phyloP scores from a whole-genome alignment of 2,888 invertebrate genomes.

The Tiliacea aurago region DNA sequence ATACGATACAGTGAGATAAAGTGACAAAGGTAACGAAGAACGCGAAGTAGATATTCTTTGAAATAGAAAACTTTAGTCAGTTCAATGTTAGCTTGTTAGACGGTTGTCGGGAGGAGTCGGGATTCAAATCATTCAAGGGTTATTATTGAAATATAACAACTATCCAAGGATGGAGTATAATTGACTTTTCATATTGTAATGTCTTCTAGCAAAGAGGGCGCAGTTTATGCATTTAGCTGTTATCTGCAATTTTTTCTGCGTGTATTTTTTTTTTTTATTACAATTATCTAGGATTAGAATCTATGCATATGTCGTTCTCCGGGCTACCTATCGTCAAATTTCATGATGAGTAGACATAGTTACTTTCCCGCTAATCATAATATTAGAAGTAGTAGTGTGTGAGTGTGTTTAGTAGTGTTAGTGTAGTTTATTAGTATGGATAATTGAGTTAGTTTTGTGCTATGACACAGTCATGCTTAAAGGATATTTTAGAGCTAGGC shows the following conservation, averaged over 20 bases:
- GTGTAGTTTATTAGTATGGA: not conserved
- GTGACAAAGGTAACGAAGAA: constrained; percentile 20
- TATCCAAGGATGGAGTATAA: not conserved
- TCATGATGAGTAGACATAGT: no score
- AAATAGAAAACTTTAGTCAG: constrained; percentile 7
- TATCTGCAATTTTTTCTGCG: no score
- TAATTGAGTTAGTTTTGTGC: not conserved
- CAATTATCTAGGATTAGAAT: no score
- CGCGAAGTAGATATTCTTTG: constrained; percentile 14
- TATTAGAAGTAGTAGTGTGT: not conserved
- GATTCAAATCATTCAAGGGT: not conserved
- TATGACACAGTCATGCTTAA: not conserved
- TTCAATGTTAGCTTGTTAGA: constrained; percentile 3
- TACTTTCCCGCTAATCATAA: not conserved
- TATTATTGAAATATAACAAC: not conserved
- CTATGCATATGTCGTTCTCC: no score
- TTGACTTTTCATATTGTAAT: not conserved
- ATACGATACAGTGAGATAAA: constrained; percentile 28
- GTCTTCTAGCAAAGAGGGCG: not conserved
- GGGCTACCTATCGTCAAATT: not conserved
- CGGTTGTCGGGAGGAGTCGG: not conserved
- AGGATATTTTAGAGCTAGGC: no score
- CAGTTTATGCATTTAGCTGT: not conserved
- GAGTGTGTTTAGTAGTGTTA: not conserved
- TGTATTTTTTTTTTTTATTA: not conserved